phyloP scores from a whole-genome alignment of 2,888 invertebrate species.

The Chironomus tentans region DNA sequence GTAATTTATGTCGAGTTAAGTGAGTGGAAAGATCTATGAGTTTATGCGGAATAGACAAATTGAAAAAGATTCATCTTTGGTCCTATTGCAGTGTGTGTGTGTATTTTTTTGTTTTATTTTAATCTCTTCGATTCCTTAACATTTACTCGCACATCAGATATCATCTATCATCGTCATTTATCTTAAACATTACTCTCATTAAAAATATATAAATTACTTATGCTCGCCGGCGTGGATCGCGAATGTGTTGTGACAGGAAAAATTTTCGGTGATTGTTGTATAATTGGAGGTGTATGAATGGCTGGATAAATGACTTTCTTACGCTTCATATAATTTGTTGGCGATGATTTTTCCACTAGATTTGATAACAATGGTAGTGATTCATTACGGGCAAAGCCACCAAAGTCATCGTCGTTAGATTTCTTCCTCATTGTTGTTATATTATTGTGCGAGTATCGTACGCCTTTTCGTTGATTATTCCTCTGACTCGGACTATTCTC shows the following conservation, averaged over 20 bases:
- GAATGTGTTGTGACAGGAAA: not conserved
- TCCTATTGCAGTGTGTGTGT: no score
- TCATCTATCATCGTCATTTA: not conserved
- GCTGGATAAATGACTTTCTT: conserved; percentile 56
- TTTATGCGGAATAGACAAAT: no score
- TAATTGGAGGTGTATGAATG: conserved; percentile 33
- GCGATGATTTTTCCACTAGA: conserved; percentile 39
- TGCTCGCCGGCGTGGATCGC: conserved; percentile 11
- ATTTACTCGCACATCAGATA: not conserved
- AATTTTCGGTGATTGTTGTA: conserved; percentile 8
- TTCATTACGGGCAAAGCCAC: conserved; percentile 42
- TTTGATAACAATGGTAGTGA: conserved; percentile 49
- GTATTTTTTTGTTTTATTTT: no score
- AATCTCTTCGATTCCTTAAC: not conserved
- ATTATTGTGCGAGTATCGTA: conserved; percentile 29
- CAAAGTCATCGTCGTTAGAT: conserved; percentile 39
- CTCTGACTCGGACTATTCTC: conserved; percentile 27
- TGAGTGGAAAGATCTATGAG: no score
- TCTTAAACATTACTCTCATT: conserved; percentile 25
- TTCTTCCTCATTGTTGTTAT: conserved; percentile 34
- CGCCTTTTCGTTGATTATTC: conserved; percentile 12
- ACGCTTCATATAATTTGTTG: conserved; percentile 51
- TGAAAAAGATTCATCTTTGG: no score
- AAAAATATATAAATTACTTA: conserved; percentile 23
- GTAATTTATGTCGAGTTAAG: no score